Percentiles rank a stretch among this genome's conserved stretches.
Conservation (phyloP, 2,888 invertebrate genomes). For the Nomada ferruginata region DNA sequence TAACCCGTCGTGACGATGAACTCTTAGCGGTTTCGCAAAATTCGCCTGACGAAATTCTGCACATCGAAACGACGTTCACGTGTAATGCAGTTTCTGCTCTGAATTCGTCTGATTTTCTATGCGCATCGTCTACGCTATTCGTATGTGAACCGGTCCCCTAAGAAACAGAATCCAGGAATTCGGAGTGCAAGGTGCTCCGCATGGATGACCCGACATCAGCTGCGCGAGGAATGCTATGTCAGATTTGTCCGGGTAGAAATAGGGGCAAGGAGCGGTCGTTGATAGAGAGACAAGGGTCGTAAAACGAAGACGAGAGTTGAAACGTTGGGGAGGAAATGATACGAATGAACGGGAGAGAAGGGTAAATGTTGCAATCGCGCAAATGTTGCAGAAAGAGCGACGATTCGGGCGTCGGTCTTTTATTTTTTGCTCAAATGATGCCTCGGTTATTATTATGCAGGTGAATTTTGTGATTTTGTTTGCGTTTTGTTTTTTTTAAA, state of each 20-base stretch:
- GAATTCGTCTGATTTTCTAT: slow-evolving; percentile 15
- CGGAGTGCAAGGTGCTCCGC: slow-evolving; percentile 44
- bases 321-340: slow-evolving; percentile 34
- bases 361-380: slow-evolving; percentile 58
- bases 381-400: slow-evolving; percentile 10
- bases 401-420: slow-evolving; percentile 34
- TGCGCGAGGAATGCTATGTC: slow-evolving; percentile 56
- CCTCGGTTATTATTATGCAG: slow-evolving; percentile 23
- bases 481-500: not conserved
- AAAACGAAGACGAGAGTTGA: slow-evolving; percentile 5
- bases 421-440: slow-evolving; percentile 11
- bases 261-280: not conserved
- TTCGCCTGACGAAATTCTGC: slow-evolving; percentile 55
- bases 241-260: slow-evolving; percentile 54
- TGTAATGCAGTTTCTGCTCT: slow-evolving; percentile 76
- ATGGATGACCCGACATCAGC: slow-evolving; percentile 59
- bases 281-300: slow-evolving; percentile 20
- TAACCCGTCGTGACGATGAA: slow-evolving; percentile 20
- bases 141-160: slow-evolving; percentile 42
- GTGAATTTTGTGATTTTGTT: not conserved
- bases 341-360: slow-evolving; percentile 8
- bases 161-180: slow-evolving; percentile 60
- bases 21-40: slow-evolving; percentile 50
- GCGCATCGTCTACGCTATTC: slow-evolving; percentile 12
- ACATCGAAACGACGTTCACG: slow-evolving; percentile 80